Conservation (phyloP, 2,113 vertebrate species). For the Xiphophorus maculatus region DNA sequence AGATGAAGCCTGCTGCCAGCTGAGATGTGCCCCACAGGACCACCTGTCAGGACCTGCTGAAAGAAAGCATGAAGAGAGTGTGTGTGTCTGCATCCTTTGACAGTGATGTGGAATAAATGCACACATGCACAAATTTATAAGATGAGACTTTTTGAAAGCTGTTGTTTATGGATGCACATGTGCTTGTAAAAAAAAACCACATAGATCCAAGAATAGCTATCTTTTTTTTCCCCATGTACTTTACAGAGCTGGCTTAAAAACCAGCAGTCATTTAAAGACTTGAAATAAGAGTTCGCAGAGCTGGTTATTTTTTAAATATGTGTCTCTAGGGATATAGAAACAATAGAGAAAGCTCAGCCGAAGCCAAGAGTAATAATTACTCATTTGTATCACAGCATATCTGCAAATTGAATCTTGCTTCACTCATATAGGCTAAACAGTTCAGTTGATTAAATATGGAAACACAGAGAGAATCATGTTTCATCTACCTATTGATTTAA, state of each 20-base stretch:
- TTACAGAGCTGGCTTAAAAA: constrained; percentile 13
- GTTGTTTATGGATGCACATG: neutral
- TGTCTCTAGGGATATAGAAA: neutral
- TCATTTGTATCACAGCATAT: constrained; percentile 8
- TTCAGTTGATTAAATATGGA: constrained; percentile 7
- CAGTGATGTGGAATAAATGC: constrained; percentile 25
- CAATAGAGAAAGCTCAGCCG: neutral
- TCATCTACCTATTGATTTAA: neutral
- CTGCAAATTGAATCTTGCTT: constrained; percentile 13
- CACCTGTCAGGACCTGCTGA: constrained; percentile 62
- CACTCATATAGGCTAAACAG: neutral
- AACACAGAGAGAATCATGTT: neutral
- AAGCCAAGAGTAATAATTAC: neutral
- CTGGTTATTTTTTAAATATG: constrained; percentile 6
- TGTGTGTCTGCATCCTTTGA: constrained; percentile 34
- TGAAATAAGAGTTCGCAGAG: constrained; percentile 8
- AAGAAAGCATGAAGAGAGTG: constrained; percentile 46
- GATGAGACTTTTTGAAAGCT: constrained; percentile 18
- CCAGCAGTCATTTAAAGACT: neutral
- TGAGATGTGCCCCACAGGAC: constrained; percentile 60
- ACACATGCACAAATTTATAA: constrained; percentile 31
- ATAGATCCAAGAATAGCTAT: too few relatives aligned
- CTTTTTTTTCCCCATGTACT: constrained; percentile 1
- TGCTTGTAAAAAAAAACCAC: too few relatives aligned
- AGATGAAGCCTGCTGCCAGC: constrained; percentile 56